Evolutionary conservation across 2,797 vertebrate genomes (phyloP), one percentile per base, ranked within the genome.

Genomic region (Oceanodroma leucorhoa): DNA sequence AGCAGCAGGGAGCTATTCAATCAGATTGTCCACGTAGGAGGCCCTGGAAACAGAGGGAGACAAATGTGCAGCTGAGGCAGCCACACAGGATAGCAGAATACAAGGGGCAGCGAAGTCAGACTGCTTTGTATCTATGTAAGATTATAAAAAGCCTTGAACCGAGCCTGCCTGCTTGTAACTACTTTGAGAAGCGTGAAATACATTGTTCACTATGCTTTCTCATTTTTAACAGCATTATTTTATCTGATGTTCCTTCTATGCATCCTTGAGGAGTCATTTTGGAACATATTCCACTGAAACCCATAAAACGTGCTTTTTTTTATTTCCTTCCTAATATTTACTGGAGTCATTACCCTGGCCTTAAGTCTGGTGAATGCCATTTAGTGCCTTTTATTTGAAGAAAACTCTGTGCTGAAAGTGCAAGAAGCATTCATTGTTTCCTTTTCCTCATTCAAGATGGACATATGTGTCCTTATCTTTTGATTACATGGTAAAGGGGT

Each of bases 401-500:
- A 85, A 93, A 87, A 61, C 11, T 32, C 14, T 27, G 13, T 62
- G 41, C 36, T 87, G 13, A 6, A 58, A 73, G 38, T n/a, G 84
- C 29, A 83, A 32, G 78, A 80, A 87, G 6, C 3, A 18, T 45
- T 76, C 26, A 4, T 64, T 51, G 34, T 83, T 81, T 41, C 22
- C 3, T 51, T 82, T 70, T 83, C 23, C 45, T 60, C 23, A 7
- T 60, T 60, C 45, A 53, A 15, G 27, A 9, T 26, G 41, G 48
- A 30, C 7, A 3, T 20, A 3, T 0, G 0, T 48, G 38, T 82
- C 29, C 29, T 79, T 65, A 38, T 22, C 43, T 69, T 78, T 48
- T 40, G 12, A 57, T 34, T 53, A 29, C 2, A 0, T 32, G 22
- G 26, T 43, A 14, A 23, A n/a, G 29, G 27, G 5, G 3, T 24